Evolutionary conservation across 2,113 vertebrate genomes (phyloP), one percentile per base, ranked within the genome.

Genomic region (Myotis brandtii): DNA sequence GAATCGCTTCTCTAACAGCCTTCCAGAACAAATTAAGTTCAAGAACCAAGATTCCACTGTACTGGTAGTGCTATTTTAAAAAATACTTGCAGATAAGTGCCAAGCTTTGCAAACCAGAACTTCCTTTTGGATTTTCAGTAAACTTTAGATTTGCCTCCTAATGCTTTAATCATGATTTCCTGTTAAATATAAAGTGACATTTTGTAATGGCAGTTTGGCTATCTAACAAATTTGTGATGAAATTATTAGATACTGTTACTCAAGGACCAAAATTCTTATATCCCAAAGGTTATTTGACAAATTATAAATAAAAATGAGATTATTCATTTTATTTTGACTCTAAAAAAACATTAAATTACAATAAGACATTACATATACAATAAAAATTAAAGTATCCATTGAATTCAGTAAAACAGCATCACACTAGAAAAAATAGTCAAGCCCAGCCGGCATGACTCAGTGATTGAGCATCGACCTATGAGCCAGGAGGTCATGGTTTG

Each of bases 351-450:
- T 54, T 79, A 94, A 96, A 86, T 40, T 86, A 23, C 77, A 90
- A 1, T 89, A 83, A 62, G 21, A 96, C 50, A 86, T 96, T 89
- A 89, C 62, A 84, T 59, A 46, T 83, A 95, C 43, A 90, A 84
- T 73, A 82, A 81, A 89, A 96, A 52, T 67, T 80, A 87, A 91
- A 88, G 34, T 56, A 95, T 18, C 80, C 69, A 92, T 14, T 95
- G 85, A 82, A 94, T 93, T 91, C 48, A 89, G 62, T 84, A 82
- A 94, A 95, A 83, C 46, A 92, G 59, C n/a, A 93, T 84, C 76
- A 93, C 40, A 80, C n/a, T 86, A n/a, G 67, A 40, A 90, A 95
- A 95, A 84, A 75, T 46, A 46, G 97, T 25, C 56, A 59, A 25
- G 56, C 23, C 56, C 56, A 59, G 23, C 25, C 11, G 9, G 56